phyloP scores from a whole-genome alignment of 2,888 invertebrate species.

The Eurytoma californica region DNA sequence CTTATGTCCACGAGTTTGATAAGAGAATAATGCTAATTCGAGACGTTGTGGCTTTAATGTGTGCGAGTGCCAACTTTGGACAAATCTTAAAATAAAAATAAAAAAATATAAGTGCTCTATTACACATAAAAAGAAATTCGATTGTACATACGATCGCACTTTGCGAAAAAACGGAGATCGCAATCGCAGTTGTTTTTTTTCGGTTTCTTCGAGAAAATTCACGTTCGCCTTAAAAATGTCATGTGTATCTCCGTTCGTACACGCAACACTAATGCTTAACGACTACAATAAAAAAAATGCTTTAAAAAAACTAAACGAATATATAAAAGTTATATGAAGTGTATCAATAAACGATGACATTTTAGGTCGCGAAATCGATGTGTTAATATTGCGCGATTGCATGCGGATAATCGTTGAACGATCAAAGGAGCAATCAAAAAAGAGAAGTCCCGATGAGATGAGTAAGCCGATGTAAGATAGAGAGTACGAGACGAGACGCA shows the following conservation, averaged over 20 bases:
- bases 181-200: conserved; percentile 22
- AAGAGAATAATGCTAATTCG: background rate
- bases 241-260: conserved; percentile 25
- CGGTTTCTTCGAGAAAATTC: conserved; percentile 14
- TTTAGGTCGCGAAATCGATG: conserved; percentile 9
- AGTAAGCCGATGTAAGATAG: background rate
- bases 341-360: conserved; percentile 24
- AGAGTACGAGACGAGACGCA: background rate
- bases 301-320: background rate
- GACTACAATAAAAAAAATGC: conserved; percentile 13
- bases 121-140: background rate
- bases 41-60: conserved; percentile 18
- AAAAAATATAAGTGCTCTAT: conserved; percentile 25
- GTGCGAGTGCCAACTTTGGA: conserved; percentile 40
- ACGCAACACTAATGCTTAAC: conserved; percentile 27
- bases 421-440: conserved; percentile 10
- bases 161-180: conserved; percentile 8
- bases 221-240: conserved; percentile 43
- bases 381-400: conserved; percentile 16
- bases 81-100: conserved; percentile 29
- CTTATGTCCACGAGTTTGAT: no score
- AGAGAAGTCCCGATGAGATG: conserved; percentile 10
- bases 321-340: conserved; percentile 4
- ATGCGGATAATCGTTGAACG: conserved; percentile 20
- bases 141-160: conserved; percentile 33